Evolutionary conservation across 2,888 invertebrate species (phyloP).

Genomic region (Apamea crenata): DNA sequence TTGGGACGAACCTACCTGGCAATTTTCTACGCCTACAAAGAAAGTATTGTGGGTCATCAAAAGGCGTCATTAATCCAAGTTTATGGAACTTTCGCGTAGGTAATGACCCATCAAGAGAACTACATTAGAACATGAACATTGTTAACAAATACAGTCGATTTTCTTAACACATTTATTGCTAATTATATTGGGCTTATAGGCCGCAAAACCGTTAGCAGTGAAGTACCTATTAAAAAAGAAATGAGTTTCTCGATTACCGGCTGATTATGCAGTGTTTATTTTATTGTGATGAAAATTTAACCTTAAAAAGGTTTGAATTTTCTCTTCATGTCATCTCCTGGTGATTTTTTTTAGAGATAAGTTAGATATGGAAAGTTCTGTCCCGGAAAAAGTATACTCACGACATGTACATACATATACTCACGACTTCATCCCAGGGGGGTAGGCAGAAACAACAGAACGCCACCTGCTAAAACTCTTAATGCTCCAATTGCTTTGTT

Average conservation of each 20-base stretch:
- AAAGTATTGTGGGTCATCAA: neutral
- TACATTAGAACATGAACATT: conserved; percentile 7
- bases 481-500: neutral
- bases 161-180: conserved; percentile 27
- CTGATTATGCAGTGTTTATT: conserved; percentile 21
- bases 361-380: neutral
- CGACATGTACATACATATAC: neutral
- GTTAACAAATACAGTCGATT: conserved; percentile 34
- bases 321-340: neutral
- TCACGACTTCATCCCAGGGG: neutral
- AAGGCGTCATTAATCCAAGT: conserved; percentile 4
- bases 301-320: neutral
- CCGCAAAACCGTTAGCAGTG: conserved; percentile 8
- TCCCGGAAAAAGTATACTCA: neutral
- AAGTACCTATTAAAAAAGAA: conserved; percentile 22
- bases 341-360: neutral
- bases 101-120: conserved; percentile 22
- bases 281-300: conserved; percentile 16
- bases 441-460: too few relatives aligned
- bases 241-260: conserved; percentile 10
- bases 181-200: conserved; percentile 23
- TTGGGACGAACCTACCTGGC: neutral
- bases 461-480: neutral
- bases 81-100: conserved; percentile 1
- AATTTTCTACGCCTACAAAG: neutral